These are phyloP conservation scores for Cepaea hortensis DNA, from an alignment of 2,888 invertebrate species.

Conservation along the genomic window DNA sequence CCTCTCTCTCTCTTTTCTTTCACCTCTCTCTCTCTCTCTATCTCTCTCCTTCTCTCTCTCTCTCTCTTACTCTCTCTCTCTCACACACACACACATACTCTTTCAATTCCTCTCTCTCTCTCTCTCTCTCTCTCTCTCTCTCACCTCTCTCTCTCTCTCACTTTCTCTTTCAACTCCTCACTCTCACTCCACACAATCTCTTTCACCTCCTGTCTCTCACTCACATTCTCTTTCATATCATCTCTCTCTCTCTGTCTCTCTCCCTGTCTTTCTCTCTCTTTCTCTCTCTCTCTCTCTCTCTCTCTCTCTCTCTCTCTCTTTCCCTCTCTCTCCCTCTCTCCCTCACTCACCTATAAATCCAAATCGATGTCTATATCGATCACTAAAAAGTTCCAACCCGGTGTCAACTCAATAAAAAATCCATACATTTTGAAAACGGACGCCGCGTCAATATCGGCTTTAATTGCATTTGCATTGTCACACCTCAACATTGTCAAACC, in stretches of 20 bases:
- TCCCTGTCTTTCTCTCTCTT: neutral
- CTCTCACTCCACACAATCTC: neutral
- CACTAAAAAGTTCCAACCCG: too few relatives aligned
- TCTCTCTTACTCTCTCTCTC: neutral
- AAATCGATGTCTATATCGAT: too few relatives aligned
- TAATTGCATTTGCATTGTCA: too few relatives aligned
- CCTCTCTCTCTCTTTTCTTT: neutral
- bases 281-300: neutral
- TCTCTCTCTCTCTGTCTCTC: too few relatives aligned
- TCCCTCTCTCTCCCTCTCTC: neutral
- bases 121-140: too few relatives aligned
- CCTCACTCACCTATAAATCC: neutral
- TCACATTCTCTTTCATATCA: neutral
- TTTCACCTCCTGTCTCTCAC: neutral
- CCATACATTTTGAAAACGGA: too few relatives aligned
- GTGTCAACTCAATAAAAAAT: too few relatives aligned
- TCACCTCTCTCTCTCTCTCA: too few relatives aligned
- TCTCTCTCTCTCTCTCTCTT: neutral
- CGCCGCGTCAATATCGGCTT: too few relatives aligned
- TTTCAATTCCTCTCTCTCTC: neutral
- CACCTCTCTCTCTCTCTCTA: neutral
- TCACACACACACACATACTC: neutral
- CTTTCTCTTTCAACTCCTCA: neutral
- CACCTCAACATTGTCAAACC: too few relatives aligned
- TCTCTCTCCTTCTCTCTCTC: neutral